phyloP scores from a whole-genome alignment of 2,113 vertebrate species.

The Setophaga coronata region DNA sequence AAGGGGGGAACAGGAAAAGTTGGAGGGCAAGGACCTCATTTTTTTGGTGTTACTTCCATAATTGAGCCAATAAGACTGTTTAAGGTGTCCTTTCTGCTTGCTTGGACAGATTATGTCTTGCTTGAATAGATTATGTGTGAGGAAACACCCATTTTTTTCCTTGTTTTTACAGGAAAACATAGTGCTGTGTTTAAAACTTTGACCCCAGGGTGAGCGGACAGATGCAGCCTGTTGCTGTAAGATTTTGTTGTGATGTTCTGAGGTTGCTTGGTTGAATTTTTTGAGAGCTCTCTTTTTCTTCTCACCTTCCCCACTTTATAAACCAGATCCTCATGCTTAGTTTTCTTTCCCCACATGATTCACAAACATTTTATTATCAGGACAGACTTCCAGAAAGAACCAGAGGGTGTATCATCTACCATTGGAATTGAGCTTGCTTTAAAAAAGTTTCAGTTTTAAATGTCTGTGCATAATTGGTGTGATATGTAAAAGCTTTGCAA shows the following conservation, averaged over 20 bases:
- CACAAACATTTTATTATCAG: background rate
- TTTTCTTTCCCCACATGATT: background rate
- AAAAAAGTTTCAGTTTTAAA: background rate
- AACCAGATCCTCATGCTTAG: background rate
- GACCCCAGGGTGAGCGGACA: background rate
- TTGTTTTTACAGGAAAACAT: background rate
- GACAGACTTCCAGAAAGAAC: background rate
- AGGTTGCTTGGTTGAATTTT: background rate
- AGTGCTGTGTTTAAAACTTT: background rate
- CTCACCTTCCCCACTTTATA: background rate
- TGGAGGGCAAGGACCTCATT: background rate
- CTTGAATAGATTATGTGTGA: background rate
- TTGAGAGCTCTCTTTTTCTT: background rate
- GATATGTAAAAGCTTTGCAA: background rate
- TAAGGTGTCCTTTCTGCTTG: background rate
- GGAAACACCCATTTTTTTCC: background rate
- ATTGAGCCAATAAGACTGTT: background rate
- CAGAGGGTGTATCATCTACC: background rate
- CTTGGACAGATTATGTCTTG: background rate
- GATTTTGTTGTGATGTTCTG: background rate
- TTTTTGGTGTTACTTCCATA: background rate
- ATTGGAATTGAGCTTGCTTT: background rate
- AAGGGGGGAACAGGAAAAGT: background rate
- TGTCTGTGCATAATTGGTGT: background rate
- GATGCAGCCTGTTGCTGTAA: background rate